phyloP scores from a whole-genome alignment of 2,888 invertebrate species.

The Thysanoteuthis rhombus region DNA sequence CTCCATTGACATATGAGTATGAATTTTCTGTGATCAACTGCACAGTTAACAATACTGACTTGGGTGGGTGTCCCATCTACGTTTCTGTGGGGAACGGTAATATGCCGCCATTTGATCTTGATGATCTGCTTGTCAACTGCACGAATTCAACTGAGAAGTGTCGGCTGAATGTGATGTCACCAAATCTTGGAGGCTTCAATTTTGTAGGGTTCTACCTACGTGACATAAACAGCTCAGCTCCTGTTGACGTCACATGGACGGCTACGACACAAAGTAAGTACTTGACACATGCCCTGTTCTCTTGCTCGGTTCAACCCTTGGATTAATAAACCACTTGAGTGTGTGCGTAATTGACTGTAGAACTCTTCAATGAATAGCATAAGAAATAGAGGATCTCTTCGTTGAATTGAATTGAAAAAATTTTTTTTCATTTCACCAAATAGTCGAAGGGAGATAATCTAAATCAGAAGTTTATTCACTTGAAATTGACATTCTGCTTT shows the following conservation, averaged over 20 bases:
- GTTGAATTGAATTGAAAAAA: no score
- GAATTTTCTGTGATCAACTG: constrained; percentile 40
- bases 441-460: no score
- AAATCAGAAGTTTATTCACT: no score
- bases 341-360: no score
- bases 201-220: constrained; percentile 24
- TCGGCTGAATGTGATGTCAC: constrained; percentile 34
- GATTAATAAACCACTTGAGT: no score
- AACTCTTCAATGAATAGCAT: no score
- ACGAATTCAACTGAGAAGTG: constrained; percentile 32
- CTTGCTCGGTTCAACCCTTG: no score
- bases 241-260: background rate
- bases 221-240: constrained; percentile 16
- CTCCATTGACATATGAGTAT: constrained; percentile 39
- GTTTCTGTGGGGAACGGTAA: constrained; percentile 37
- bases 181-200: constrained; percentile 18
- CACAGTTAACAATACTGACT: constrained; percentile 33
- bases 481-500: no score
- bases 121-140: constrained; percentile 37
- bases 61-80: constrained; percentile 41
- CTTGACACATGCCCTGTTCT: background rate
- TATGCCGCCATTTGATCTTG: constrained; percentile 35
- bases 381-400: no score
- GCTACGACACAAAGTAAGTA: background rate
- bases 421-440: no score